Evolutionary conservation across 1,140 invertebrate genomes (phyloP), one percentile per base, ranked within the genome.

Genomic region (Charaxes varanes): DNA sequence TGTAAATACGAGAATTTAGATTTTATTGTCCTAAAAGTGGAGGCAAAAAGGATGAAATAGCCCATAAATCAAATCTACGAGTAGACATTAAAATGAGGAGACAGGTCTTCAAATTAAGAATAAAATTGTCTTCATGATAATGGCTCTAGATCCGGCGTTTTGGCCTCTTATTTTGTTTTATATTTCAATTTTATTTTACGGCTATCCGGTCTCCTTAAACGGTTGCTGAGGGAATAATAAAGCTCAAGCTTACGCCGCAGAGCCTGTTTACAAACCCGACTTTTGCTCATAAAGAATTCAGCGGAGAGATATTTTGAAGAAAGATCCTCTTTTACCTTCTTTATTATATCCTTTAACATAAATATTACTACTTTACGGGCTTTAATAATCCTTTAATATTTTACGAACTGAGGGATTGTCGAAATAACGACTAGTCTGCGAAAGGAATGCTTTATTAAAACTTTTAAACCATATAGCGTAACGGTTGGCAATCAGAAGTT

Each of bases 121-220:
- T n/a, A n/a, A n/a, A n/a, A n/a, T n/a, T n/a, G n/a, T n/a, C n/a
- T n/a, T n/a, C 24, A 32, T 4, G 11, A 41, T 6, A 23, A 41
- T 31, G 16, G 27, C 28, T 32, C 27, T n/a, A 41, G 32, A 41
- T 7, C 10, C 47, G 11, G 6, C 13, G 13, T 38, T 36, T 28
- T 38, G 26, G 24, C n/a, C 16, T 19, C 16, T 38, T 38, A 38
- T 38, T 38, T 28, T 38, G 35, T 61, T 50, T 57, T 66, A 63
- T 61, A 53, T 61, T 69, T 70, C 62, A 64, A 70, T 71, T 72
- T 77, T 66, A 73, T 77, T 69, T 71, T 67, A 77, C 62, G 62
- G 61, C 63, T 56, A 68, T 77, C 67, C 62, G 44, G 54, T 53
- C 63, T 53, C 56, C 46, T 59, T 44, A 47, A 65, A 77, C 58